Base-by-base conservation (phyloP, 2,113 vertebrate genomes). In the Actenoides hombroni region DNA sequence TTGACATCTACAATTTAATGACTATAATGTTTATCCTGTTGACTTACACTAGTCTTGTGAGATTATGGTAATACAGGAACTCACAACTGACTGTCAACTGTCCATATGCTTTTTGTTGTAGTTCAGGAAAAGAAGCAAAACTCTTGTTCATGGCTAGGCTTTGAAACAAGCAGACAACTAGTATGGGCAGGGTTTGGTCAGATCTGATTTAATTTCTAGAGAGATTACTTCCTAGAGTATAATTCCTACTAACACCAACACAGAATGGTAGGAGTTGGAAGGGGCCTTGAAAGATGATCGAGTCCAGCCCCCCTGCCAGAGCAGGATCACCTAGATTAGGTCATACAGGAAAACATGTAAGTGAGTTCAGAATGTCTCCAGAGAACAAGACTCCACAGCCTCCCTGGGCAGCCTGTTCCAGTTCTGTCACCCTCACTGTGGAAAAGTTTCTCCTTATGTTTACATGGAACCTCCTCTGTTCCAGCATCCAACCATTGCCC, bases 71-170 rank as follows among this genome's bases (percentile, higher is more conserved):
- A 70, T 7, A 39, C 9, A 86, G 21, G 15, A 63, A 54, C 9
- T 79, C 33, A 70, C 6, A 85, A 24, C 8, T 78, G 40, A n/a
- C 25, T 21, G 16, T 13, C 40, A 84, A 18, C 21, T 13, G 9
- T 10, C 24, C 42, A 4, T 10, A 21, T 0, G 28, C 24, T 54
- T 69, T 69, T 24, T 39, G 16, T 20, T 60, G 21, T 6, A 40
- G 9, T 9, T 59, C n/a, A 33, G 48, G 18, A 42, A 73, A 87
- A 73, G 42, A 42, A 69, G 46, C 6, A 68, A 82, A 85, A 10
- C 18, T 5, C 24, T 53, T 15, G 7, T 5, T 81, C 1, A 1
- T 2, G 2, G 25, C 33, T n/a, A 39, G 29, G 8, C 15, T 70
- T 46, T 10, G 33, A 60, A 61, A 80, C 16, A 54, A 79, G 53